phyloP scores from a whole-genome alignment of 2,888 invertebrate species.

The Trissolcus japonicus region DNA sequence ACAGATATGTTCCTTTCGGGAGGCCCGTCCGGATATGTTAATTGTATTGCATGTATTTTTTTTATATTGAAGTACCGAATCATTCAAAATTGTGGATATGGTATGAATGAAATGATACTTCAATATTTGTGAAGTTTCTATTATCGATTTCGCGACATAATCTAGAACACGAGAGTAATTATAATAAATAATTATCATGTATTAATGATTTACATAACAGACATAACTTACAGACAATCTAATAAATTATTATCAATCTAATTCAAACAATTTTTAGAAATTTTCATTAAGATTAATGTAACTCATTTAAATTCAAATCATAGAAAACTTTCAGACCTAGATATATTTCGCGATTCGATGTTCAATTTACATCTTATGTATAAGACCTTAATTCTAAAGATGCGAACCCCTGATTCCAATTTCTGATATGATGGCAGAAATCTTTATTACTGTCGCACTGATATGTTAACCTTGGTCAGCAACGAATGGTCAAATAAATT shows the following conservation, averaged over 20 bases:
- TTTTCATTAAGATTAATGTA: background rate
- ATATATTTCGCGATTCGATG: slow-evolving; percentile 24
- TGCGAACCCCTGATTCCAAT: slow-evolving; percentile 62
- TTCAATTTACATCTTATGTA: slow-evolving; percentile 61
- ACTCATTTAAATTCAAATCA: background rate
- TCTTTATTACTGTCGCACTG: slow-evolving; percentile 62
- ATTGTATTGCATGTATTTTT: slow-evolving; percentile 37
- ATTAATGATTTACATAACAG: no score
- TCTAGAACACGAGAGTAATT: background rate
- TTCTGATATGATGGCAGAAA: slow-evolving; percentile 67
- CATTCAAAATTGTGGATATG: slow-evolving; percentile 47
- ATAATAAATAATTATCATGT: background rate
- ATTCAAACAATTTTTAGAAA: background rate
- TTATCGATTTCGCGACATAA: background rate
- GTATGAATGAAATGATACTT: slow-evolving; percentile 52
- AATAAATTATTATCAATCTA: no score
- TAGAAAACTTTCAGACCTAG: slow-evolving; percentile 24
- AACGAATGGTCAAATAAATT: slow-evolving; percentile 63
- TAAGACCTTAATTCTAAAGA: slow-evolving; percentile 67
- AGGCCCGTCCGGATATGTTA: slow-evolving; percentile 50
- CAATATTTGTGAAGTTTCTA: slow-evolving; percentile 22
- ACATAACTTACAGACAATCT: no score
- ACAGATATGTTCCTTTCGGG: slow-evolving; percentile 67
- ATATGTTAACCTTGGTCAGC: slow-evolving; percentile 75
- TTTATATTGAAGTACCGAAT: slow-evolving; percentile 31